phyloP scores from a whole-genome alignment of 2,888 invertebrate genomes.

The Polymixis flavicincta region DNA sequence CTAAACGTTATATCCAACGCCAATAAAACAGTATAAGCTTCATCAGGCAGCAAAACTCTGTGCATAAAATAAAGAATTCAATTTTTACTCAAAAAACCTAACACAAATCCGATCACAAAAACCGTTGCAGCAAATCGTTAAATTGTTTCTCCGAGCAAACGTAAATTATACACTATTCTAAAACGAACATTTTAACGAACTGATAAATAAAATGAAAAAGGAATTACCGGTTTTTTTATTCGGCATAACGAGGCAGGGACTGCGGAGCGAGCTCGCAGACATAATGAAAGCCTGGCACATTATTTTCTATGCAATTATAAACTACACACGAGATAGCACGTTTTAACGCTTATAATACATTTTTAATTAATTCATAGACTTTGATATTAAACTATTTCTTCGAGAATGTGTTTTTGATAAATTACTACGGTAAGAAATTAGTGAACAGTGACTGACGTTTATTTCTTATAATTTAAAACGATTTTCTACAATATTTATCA shows the following conservation, averaged over 20 bases:
- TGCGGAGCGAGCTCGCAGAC: conserved; percentile 74
- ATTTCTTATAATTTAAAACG: neutral
- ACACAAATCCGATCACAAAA: conserved; percentile 25
- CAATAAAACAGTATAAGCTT: neutral
- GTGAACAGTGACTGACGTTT: neutral
- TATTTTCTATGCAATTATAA: conserved; percentile 80
- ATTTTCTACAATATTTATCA: no score
- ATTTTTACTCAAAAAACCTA: neutral
- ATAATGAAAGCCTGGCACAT: conserved; percentile 83
- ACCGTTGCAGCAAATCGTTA: conserved; percentile 26
- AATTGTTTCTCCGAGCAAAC: conserved; percentile 33
- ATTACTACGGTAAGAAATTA: neutral
- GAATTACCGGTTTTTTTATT: conserved; percentile 59
- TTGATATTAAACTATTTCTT: conserved; percentile 41
- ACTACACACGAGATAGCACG: conserved; percentile 65
- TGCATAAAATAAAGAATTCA: neutral
- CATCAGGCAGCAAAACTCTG: neutral
- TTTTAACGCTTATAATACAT: conserved; percentile 61
- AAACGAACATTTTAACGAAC: conserved; percentile 58
- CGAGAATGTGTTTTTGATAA: conserved; percentile 32
- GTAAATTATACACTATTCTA: conserved; percentile 38
- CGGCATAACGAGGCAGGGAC: conserved; percentile 62
- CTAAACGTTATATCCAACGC: neutral
- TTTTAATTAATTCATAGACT: conserved; percentile 62
- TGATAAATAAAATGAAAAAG: conserved; percentile 59